Percentiles rank a stretch among this genome's conserved stretches.
Conservation (phyloP, 2,888 invertebrate genomes). For the Scaptomyza cyrtandrae region DNA sequence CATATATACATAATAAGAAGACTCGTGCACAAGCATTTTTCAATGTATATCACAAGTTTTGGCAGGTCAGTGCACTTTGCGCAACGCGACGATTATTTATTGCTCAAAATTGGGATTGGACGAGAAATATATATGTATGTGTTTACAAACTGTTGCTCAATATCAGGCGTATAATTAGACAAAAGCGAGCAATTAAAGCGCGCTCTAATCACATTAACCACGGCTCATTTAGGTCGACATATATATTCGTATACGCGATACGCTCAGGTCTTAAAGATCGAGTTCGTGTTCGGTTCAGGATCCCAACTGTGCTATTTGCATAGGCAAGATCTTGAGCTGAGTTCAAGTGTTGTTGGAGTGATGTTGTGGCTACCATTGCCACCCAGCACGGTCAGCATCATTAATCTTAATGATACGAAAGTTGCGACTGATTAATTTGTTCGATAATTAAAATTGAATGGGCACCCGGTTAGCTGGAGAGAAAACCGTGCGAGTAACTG, state of each 20-base stretch:
- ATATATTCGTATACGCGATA: constrained; percentile 51
- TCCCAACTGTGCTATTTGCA: constrained; percentile 52
- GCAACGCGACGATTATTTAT: constrained; percentile 71
- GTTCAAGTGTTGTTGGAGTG: constrained; percentile 6
- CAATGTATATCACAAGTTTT: constrained; percentile 47
- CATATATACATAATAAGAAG: constrained; percentile 7
- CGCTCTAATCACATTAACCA: constrained; percentile 71
- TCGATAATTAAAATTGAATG: constrained; percentile 80
- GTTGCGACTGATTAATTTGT: constrained; percentile 78
- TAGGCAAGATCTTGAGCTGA: constrained; percentile 33
- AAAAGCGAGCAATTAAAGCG: constrained; percentile 68
- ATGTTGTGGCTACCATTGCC: constrained; percentile 54
- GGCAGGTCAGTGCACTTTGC: constrained; percentile 70
- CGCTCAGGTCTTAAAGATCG: constrained; percentile 49
- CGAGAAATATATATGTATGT: constrained; percentile 6
- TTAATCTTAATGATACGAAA: constrained; percentile 80
- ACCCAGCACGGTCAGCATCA: constrained; percentile 70
- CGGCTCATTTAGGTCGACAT: constrained; percentile 71
- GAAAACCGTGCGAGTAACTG: constrained; percentile 46
- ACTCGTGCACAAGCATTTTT: constrained; percentile 38
- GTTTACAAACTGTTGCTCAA: constrained; percentile 33
- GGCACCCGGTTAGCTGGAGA: constrained; percentile 48
- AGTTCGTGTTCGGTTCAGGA: constrained; percentile 33
- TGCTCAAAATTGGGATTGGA: constrained; percentile 39
- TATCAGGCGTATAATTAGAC: constrained; percentile 69